Base-by-base conservation (phyloP, 2,888 invertebrate genomes). In the Lithodes maja region DNA sequence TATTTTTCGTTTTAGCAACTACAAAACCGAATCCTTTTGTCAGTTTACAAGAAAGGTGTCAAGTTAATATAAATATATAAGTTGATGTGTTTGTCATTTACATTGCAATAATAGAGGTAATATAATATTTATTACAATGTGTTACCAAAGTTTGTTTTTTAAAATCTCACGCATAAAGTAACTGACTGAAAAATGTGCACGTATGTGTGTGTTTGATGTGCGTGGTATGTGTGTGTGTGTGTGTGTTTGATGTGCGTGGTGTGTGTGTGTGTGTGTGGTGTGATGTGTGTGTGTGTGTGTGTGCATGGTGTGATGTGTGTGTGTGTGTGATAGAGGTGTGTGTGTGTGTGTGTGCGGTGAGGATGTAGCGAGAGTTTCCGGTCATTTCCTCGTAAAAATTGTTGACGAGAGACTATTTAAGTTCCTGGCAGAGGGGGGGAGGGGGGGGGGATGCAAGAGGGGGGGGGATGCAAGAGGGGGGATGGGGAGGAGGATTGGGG, bases 211-310 rank as follows among this genome's bases (percentile, higher is more conserved):
- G n/a, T 68, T 33, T 33, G 33, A 33, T 33, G 33, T 33, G 33
- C 33, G 33, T 33, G 33, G 33, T 3, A 33, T 77, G 49, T n/a
- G 15, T 74, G 53, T 78, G 53, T 78, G 78, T 78, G 53, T 78
- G 78, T 78, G 53, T 78, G 53, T 52, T 50, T 78, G 53, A n/a
- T 33, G 33, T 33, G 33, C 33, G 33, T 33, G 2, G 12, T 77
- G 49, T n/a, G 15, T 74, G 53, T 78, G 53, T 78, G 78, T 78
- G 53, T 78, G 78, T 78, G 53, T 78, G 53, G n/a, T 50, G 50
- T 9, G n/a, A 53, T 78, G 77, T 50, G 77, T 77, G 50, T 77
- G 77, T 78, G 78, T 78, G 15, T 52, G 78, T 78, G 53, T 52
- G 53, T 78, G 78, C 53, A 15, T 78, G 53, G 50, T 50, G 50